Evolutionary conservation across 1,140 invertebrate genomes (phyloP), one percentile per base, ranked within the genome.

Genomic region (Penaeus chinensis): DNA sequence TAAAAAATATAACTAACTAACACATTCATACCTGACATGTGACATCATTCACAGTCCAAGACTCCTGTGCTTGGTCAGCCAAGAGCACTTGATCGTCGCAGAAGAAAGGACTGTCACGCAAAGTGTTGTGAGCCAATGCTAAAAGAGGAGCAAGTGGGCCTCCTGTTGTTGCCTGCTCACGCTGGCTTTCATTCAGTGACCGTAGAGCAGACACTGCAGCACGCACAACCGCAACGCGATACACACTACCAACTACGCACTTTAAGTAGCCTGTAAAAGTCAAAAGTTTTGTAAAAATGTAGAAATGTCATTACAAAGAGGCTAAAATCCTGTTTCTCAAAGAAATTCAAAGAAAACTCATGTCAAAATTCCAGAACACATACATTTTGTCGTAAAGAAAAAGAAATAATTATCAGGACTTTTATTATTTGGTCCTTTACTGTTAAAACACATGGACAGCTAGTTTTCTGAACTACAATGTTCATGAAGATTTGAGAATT

Each of bases 261-360:
- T 77, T 83, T 27, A 86, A 61, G 61, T 89, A 89, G 47, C 74
- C 89, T 89, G 61, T 20, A 79, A 63, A 82, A 27, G 7, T 42
- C 2, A 82, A 16, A 24, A 60, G 42, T 81, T 82, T 63, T 47
- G 84, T 42, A 80, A 84, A 37, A 86, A 93, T 94, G 93, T 42
- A 79, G 37, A 42, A 42, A 42, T 42, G 37, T 42, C 7, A 42
- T 42, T 42, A 8, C 37, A 42, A 3, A 42, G 37, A 42, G 37
- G 37, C 37, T 42, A 42, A 42, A 42, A 42, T 42, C 1, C 37
- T 42, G 37, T 5, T 42, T 42, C 4, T 8, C 37, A 42, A 42
- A 42, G 37, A 42, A 3, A 3, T 42, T 7, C 4, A 2, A 0
- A 1, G 1, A 3, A 42, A 42, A 7, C 37, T 42, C 37, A 42